Evolutionary conservation across 2,113 vertebrate species (phyloP).

Genomic region (Hemiprocne comata): DNA sequence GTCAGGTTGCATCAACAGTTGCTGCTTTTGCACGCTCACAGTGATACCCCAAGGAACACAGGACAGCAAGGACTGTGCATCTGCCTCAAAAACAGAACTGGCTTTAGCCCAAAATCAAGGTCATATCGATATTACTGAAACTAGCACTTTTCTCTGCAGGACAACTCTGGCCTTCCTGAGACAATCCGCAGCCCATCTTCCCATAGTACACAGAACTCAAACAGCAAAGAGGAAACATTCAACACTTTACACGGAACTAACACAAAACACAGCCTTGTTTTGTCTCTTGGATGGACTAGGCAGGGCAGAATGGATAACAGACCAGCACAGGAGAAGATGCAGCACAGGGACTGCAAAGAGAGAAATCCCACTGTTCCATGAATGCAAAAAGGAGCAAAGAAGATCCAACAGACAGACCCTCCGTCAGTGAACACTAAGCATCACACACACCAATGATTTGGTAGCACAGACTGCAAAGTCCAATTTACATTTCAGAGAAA

Average conservation of each 20-base stretch:
- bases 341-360: not conserved
- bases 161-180: not conserved
- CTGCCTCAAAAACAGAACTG: not conserved
- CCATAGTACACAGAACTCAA: not conserved
- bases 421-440: not conserved
- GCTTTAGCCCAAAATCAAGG: not conserved
- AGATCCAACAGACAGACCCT: not conserved
- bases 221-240: not conserved
- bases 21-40: not conserved
- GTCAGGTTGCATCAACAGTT: not conserved
- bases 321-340: not conserved
- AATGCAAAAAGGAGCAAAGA: not conserved
- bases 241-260: not conserved
- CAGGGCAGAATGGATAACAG: not conserved
- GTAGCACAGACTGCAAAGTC: not conserved
- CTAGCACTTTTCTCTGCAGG: not conserved
- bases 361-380: not conserved
- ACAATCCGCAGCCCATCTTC: not conserved
- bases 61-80: not conserved
- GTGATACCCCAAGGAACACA: not conserved
- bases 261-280: not conserved
- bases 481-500: not conserved
- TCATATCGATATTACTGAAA: not conserved
- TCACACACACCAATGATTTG: not conserved
- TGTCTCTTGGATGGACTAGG: not conserved